Evolutionary conservation across 2,797 vertebrate genomes (phyloP), one percentile per base, ranked within the genome.

Genomic region (Macrochelys suwanniensis): DNA sequence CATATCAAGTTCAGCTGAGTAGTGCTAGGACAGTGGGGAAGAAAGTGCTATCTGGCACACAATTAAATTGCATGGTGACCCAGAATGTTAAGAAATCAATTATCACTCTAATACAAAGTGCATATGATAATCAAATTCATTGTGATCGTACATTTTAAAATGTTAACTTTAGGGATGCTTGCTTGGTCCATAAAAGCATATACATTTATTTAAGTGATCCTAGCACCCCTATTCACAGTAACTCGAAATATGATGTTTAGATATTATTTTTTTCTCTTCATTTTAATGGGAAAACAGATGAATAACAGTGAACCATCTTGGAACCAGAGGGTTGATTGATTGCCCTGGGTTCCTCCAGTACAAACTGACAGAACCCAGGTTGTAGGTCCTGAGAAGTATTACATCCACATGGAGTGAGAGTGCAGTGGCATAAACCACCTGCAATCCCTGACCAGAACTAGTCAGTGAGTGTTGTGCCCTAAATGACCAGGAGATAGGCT

Each of bases 141-240:
- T 77, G 88, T 84, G 12, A 93, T 3, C 57, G 10, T 88, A 16
- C 68, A 78, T 90, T 95, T 95, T 87, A 7, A 88, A 95, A 92
- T 81, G 87, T 71, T 92, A 33, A 23, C 2, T 80, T 85, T 89
- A 90, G 5, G 16, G 19, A 89, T 86, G 95, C 85, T 87, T 74
- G 85, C 19, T 93, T 57, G 89, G 26, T 77, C 19, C 89, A 95
- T 89, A 84, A 5, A 91, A 90, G 84, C 90, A 78, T 10, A 2
- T 9, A 9, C 33, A 4, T 86, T 95, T 77, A 47, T 49, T 28
- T 88, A 59, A 94, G 86, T 84, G 19, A 8, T 2, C 3, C 31
- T 57, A 82, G 87, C 79, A 94, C 82, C 74, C 68, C 59, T 89
- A 96, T 86, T 85, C 84, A 42, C 89, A 71, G 79, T 28, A 28